phyloP scores from a whole-genome alignment of 2,797 vertebrate genomes.

The Cyprinella venusta region DNA sequence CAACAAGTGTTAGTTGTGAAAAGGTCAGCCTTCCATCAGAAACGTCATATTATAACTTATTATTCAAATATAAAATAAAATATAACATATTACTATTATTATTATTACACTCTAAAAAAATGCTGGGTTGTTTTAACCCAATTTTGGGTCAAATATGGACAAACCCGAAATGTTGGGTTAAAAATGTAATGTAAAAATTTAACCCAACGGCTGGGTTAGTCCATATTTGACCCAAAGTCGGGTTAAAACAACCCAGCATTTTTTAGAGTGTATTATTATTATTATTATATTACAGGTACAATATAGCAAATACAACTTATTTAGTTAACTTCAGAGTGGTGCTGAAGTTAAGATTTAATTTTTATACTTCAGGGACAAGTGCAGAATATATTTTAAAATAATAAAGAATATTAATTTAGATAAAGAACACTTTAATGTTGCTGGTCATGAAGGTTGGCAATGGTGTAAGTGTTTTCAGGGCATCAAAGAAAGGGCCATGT shows the following conservation, averaged over 20 bases:
- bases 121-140: too few species aligned
- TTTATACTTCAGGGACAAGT: not conserved
- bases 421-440: not conserved
- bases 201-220: too few species aligned
- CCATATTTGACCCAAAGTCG: too few species aligned
- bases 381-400: not conserved
- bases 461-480: not conserved
- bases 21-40: not conserved
- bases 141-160: too few species aligned
- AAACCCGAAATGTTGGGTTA: too few species aligned
- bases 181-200: too few species aligned
- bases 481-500: conserved; percentile 2
- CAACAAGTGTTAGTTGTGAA: not conserved
- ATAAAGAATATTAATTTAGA: not conserved
- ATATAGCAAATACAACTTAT: not conserved
- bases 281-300: not conserved
- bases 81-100: too few species aligned
- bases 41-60: too few species aligned
- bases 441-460: not conserved
- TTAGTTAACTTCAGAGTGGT: not conserved
- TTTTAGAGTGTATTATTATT: too few species aligned
- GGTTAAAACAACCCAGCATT: too few species aligned
- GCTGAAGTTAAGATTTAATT: not conserved
- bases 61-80: too few species aligned
- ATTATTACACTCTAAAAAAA: too few species aligned